These are phyloP conservation scores for Caenorhabditis sp. DNA, from an alignment of 2,888 invertebrate species.

Conservation along the genomic window DNA sequence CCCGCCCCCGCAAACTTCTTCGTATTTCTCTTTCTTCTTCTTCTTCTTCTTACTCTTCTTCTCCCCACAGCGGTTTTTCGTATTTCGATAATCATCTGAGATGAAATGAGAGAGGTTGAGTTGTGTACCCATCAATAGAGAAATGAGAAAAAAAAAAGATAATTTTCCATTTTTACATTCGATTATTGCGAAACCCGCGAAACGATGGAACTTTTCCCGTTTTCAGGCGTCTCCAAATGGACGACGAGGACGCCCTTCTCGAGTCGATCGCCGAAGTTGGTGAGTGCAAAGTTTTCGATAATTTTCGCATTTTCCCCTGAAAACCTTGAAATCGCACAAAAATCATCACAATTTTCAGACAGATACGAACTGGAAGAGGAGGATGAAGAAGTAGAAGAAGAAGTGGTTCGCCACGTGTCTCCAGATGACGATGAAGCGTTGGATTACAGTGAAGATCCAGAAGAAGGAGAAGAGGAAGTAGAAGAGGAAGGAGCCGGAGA, in stretches of 20 bases:
- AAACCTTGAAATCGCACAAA: background rate
- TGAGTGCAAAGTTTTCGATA: slow-evolving; percentile 11
- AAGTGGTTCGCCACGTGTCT: background rate
- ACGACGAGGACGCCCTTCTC: slow-evolving; percentile 53
- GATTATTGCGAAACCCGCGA: background rate
- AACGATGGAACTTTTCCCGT: background rate
- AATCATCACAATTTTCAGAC: background rate
- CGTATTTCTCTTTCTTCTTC: background rate
- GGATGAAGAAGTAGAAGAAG: slow-evolving; percentile 4
- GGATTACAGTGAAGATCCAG: slow-evolving; percentile 45
- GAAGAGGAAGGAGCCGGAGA: background rate
- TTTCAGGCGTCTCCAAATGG: slow-evolving; percentile 29
- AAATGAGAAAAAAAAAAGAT: background rate
- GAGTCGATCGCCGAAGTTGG: slow-evolving; percentile 35
- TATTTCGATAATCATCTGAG: too few relatives aligned
- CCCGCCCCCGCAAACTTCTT: background rate
- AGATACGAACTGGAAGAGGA: slow-evolving; percentile 14
- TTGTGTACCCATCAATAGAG: background rate
- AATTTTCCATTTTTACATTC: background rate
- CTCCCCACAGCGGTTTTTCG: too few relatives aligned
- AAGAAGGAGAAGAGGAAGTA: slow-evolving; percentile 18
- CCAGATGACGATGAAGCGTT: slow-evolving; percentile 24
- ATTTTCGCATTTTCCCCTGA: background rate
- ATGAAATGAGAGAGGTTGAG: slow-evolving; percentile 29
- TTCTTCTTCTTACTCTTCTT: background rate